phyloP scores from a whole-genome alignment of 2,797 vertebrate genomes.

The Gila robusta region DNA sequence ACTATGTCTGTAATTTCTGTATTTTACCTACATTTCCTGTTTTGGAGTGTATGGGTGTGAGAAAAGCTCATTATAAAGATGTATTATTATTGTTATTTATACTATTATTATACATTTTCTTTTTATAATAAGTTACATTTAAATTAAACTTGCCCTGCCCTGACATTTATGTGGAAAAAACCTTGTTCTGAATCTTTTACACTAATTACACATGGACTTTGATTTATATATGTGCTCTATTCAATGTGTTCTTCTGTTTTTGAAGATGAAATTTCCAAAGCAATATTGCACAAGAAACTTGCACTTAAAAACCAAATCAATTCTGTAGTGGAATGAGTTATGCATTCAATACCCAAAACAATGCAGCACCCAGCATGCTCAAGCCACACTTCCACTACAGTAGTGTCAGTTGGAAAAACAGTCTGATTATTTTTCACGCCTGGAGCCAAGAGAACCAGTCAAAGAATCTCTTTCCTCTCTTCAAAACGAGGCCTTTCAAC shows the following conservation, averaged over 20 bases:
- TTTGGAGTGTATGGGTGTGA: background rate
- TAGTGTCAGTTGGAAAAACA: slow-evolving; percentile 37
- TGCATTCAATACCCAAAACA: slow-evolving; percentile 42
- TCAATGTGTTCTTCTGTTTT: background rate
- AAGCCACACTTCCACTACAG: slow-evolving; percentile 26
- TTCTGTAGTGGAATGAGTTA: slow-evolving; percentile 21
- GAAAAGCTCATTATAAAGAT: background rate
- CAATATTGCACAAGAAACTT: background rate
- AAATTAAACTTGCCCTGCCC: background rate
- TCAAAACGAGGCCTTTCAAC: slow-evolving; percentile 45
- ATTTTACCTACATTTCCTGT: background rate
- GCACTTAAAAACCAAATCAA: slow-evolving; percentile 27
- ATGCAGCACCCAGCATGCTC: slow-evolving; percentile 32
- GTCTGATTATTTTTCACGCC: slow-evolving; percentile 41
- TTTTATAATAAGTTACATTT: background rate
- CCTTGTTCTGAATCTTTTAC: background rate
- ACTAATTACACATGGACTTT: background rate
- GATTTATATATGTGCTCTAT: background rate
- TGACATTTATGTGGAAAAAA: background rate
- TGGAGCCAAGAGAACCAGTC: slow-evolving; percentile 34
- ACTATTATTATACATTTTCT: background rate
- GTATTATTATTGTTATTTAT: background rate
- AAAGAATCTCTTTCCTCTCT: slow-evolving; percentile 36
- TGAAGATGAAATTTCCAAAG: background rate
- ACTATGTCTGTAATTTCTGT: background rate